phyloP scores from a whole-genome alignment of 2,797 vertebrate species.

The Salmo trutta region DNA sequence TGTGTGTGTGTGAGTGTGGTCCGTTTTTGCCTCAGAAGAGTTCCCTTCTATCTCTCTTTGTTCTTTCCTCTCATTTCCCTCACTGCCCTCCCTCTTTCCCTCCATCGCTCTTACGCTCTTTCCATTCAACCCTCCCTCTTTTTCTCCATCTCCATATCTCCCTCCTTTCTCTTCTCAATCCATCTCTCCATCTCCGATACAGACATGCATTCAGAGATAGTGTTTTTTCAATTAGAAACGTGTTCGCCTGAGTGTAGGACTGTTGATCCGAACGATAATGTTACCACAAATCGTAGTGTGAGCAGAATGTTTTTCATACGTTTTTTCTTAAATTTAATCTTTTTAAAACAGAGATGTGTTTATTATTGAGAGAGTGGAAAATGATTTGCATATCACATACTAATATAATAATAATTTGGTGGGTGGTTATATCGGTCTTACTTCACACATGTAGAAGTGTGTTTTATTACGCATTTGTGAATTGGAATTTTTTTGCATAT shows the following conservation, averaged over 20 bases:
- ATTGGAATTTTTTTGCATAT: no score
- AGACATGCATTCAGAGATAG: neutral
- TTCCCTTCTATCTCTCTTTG: conserved; percentile 22
- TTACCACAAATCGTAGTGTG: neutral
- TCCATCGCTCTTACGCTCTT: neutral
- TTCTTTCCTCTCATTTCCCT: conserved; percentile 30
- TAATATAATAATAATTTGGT: no score
- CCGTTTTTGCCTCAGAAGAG: conserved; percentile 44
- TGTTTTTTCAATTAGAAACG: neutral
- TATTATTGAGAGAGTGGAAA: no score
- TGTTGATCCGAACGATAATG: neutral
- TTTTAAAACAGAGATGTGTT: neutral
- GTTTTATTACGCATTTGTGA: no score
- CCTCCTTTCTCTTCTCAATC: conserved; percentile 45
- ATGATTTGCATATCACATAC: no score
- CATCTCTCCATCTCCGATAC: neutral
- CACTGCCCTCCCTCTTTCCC: conserved; percentile 16
- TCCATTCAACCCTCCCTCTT: conserved; percentile 4
- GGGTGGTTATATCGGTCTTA: no score
- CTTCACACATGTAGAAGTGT: no score
- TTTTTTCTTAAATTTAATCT: neutral
- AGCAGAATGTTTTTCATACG: neutral
- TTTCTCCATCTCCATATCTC: conserved; percentile 10
- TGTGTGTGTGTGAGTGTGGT: no score
- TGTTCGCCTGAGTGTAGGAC: neutral